Conservation (phyloP, 2,113 vertebrate genomes). For the Chaenocephalus aceratus region DNA sequence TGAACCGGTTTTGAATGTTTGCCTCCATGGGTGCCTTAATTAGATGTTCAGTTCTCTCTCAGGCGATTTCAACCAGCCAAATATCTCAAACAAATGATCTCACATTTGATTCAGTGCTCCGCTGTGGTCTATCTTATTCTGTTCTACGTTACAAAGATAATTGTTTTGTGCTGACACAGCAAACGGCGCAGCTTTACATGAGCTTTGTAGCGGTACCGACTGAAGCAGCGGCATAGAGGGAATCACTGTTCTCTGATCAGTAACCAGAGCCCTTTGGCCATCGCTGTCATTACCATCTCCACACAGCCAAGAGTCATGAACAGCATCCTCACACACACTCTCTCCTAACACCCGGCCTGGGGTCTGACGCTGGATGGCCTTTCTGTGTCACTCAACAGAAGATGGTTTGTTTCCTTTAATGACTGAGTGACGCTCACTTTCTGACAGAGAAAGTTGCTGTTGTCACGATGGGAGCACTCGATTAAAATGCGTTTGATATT, state of each 20-base stretch:
- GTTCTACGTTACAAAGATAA: neutral
- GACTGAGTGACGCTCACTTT: neutral
- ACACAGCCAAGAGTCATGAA: constrained; percentile 36
- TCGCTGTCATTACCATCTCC: constrained; percentile 45
- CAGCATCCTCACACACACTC: constrained; percentile 19
- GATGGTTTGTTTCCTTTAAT: constrained; percentile 40
- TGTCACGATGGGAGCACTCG: neutral
- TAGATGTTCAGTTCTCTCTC: neutral
- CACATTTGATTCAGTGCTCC: constrained; percentile 8
- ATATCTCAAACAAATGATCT: constrained; percentile 7
- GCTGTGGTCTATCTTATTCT: constrained; percentile 21
- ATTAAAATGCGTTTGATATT: constrained; percentile 38
- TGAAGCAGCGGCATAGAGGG: constrained; percentile 43
- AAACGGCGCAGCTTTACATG: constrained; percentile 8
- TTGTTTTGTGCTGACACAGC: constrained; percentile 45
- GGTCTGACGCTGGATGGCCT: constrained; percentile 18
- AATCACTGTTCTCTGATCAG: constrained; percentile 61
- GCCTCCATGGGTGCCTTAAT: neutral
- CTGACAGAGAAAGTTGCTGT: constrained; percentile 14
- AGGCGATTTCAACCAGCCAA: neutral
- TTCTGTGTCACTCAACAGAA: constrained; percentile 46
- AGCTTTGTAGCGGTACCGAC: constrained; percentile 16
- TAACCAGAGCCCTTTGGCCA: constrained; percentile 37
- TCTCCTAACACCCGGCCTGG: constrained; percentile 16
- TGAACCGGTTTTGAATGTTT: neutral